Percentiles rank a stretch among this genome's conserved stretches.
Conservation (phyloP, 2,113 vertebrate genomes). For the Xyrauchen texanus region DNA sequence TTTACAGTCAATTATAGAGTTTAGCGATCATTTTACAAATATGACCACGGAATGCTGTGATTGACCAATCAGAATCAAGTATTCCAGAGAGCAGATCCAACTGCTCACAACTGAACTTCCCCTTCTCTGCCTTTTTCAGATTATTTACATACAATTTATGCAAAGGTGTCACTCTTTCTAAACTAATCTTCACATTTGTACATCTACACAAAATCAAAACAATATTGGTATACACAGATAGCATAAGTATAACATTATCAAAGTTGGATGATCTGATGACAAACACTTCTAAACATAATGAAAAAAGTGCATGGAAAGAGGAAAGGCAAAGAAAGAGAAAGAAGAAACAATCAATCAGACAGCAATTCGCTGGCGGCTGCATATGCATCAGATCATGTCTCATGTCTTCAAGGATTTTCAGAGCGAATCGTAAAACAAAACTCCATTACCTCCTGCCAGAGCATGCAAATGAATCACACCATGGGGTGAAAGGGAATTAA, state of each 20-base stretch:
- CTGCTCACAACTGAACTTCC: neutral
- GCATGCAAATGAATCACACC: conserved; percentile 99
- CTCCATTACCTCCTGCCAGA: conserved; percentile 99
- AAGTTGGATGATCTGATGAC: conserved; percentile 46
- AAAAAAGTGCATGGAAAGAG: conserved; percentile 57
- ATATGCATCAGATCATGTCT: conserved; percentile 99
- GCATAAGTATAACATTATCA: conserved; percentile 52
- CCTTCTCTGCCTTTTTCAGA: neutral
- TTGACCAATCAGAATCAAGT: too few species aligned
- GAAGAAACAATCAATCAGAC: conserved; percentile 86
- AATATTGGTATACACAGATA: conserved; percentile 53
- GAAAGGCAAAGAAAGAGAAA: conserved; percentile 54
- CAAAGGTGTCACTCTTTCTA: conserved; percentile 47
- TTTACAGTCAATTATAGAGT: too few species aligned
- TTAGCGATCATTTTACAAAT: too few species aligned
- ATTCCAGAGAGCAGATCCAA: neutral
- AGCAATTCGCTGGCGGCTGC: conserved; percentile 98
- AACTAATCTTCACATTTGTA: conserved; percentile 52
- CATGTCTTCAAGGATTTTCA: conserved; percentile 97
- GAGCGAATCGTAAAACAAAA: conserved; percentile 95
- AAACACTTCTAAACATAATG: conserved; percentile 46
- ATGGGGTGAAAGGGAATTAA: conserved; percentile 97
- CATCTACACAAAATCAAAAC: conserved; percentile 51
- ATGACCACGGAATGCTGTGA: too few species aligned
- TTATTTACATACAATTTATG: conserved; percentile 35